Evolutionary conservation across 2,797 vertebrate genomes (phyloP).

Genomic region (Xenentodon cancila): DNA sequence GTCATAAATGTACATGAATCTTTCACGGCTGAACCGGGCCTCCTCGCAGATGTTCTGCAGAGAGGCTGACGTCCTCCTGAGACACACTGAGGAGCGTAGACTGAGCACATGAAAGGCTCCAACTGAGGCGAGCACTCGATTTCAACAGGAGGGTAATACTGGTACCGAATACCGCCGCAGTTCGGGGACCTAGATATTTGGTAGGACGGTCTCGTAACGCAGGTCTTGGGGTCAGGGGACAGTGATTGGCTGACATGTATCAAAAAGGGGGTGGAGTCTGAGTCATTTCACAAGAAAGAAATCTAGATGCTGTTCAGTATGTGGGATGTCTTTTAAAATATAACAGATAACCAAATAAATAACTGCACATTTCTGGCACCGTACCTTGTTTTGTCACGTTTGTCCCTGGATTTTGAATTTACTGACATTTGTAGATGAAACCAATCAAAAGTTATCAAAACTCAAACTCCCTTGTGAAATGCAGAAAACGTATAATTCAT

Average conservation of each 20-base stretch:
- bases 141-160: conserved; percentile 36
- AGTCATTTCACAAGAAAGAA: too few species aligned
- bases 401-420: too few species aligned
- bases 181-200: conserved; percentile 57
- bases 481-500: too few species aligned
- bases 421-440: too few species aligned
- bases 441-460: too few species aligned
- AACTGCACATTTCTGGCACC: too few species aligned
- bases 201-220: conserved; percentile 67
- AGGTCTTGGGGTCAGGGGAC: conserved; percentile 51
- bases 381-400: too few species aligned
- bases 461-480: too few species aligned
- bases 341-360: too few species aligned
- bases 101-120: conserved; percentile 69
- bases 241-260: conserved; percentile 57
- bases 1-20: conserved; percentile 39
- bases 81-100: conserved; percentile 58
- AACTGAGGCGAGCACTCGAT: conserved; percentile 60
- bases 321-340: too few species aligned
- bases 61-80: conserved; percentile 39
- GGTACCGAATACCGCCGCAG: conserved; percentile 20
- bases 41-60: conserved; percentile 66
- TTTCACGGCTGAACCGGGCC: conserved; percentile 37
- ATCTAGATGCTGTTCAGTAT: too few species aligned
- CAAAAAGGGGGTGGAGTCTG: neutral